phyloP scores from a whole-genome alignment of 2,113 vertebrate genomes.

The Dendropsophus ebraccatus region DNA sequence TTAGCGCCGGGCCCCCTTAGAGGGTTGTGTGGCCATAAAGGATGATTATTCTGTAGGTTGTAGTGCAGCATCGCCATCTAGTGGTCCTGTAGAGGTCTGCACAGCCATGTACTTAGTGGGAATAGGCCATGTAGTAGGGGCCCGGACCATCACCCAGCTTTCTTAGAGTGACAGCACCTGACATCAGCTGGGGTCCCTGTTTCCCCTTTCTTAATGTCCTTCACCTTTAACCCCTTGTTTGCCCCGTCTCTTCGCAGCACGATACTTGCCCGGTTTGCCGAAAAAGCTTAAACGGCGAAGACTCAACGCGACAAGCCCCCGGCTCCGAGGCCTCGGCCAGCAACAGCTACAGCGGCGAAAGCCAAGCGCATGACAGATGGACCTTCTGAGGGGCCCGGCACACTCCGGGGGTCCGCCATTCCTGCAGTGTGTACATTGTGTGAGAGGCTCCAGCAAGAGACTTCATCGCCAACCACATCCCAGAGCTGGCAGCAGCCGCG shows the following conservation, averaged over 20 bases:
- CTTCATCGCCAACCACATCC: neutral
- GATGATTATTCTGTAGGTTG: too few relatives aligned
- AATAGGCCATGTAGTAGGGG: too few relatives aligned
- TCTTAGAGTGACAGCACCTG: too few relatives aligned
- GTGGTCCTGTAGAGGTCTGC: neutral
- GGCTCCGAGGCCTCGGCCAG: slow-evolving; percentile 70
- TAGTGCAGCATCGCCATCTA: neutral
- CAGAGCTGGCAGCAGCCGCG: neutral
- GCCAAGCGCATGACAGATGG: slow-evolving; percentile 88
- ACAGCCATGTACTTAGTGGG: neutral
- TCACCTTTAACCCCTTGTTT: neutral
- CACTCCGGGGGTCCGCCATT: too few relatives aligned
- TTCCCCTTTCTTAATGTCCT: too few relatives aligned
- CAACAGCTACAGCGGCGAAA: slow-evolving; percentile 79
- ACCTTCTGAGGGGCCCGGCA: slow-evolving; percentile 81
- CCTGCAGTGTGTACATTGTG: too few relatives aligned
- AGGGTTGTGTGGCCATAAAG: too few relatives aligned
- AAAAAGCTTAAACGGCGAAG: slow-evolving; percentile 92
- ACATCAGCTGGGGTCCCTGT: too few relatives aligned
- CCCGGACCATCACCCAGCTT: too few relatives aligned
- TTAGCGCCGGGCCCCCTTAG: too few relatives aligned
- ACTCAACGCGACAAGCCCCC: slow-evolving; percentile 80
- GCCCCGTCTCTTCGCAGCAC: slow-evolving; percentile 76
- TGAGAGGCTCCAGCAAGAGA: neutral
- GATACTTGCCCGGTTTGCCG: slow-evolving; percentile 97